Percentiles rank a stretch among this genome's conserved stretches.
phyloP scores from a whole-genome alignment of 2,888 invertebrate genomes.

The Drosophila siamana region DNA sequence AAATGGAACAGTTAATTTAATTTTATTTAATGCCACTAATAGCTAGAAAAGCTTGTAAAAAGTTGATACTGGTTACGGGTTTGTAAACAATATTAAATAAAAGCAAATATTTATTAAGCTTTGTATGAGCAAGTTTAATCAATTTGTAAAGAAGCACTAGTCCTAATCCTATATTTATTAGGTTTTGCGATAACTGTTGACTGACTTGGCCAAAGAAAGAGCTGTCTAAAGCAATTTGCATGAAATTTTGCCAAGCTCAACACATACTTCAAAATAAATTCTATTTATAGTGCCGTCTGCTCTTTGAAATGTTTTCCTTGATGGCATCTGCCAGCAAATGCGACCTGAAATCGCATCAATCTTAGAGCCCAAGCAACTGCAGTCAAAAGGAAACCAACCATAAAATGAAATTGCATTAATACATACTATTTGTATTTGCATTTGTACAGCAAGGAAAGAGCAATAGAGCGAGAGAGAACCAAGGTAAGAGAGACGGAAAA shows the following conservation, averaged over 20 bases:
- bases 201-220: too few species aligned
- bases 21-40: not conserved
- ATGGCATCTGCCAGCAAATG: constrained; percentile 39
- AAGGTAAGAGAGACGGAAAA: not conserved
- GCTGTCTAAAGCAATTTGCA: too few species aligned
- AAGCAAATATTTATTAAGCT: too few species aligned
- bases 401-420: constrained; percentile 56
- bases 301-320: constrained; percentile 19
- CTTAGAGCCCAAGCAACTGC: constrained; percentile 19
- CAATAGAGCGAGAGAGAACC: too few species aligned
- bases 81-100: too few species aligned
- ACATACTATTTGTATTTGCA: constrained; percentile 24
- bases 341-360: constrained; percentile 50
- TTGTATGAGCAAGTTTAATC: too few species aligned
- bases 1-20: constrained; percentile 25
- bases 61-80: too few species aligned
- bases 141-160: not conserved
- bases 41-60: not conserved
- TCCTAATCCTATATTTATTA: too few species aligned
- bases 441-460: too few species aligned
- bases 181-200: too few species aligned
- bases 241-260: not conserved
- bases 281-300: constrained; percentile 31
- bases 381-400: constrained; percentile 39
- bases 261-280: constrained; percentile 20